Base-by-base conservation (phyloP, 2,888 invertebrate genomes). In the Siphonodentalium dalli region DNA sequence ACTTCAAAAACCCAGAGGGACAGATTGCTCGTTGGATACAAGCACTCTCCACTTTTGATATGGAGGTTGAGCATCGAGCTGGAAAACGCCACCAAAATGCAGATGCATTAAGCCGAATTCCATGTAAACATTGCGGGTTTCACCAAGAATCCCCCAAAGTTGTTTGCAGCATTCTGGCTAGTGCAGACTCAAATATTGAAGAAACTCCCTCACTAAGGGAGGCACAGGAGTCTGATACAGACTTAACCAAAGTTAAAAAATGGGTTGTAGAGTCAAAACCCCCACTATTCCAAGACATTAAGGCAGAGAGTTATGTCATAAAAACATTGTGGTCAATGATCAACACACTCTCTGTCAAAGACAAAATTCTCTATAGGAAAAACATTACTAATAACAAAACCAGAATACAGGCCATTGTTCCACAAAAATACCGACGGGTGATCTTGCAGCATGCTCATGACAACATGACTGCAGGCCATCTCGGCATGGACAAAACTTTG, bases 281-380 rank as follows among this genome's bases (percentile, higher is more conserved):
- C 4, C 20, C 21, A 24, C 3, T 6, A 2, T 23, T 2, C 26
- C 26, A n/a, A 4, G 20, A 23, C n/a, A 39, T 21, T 2, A 26
- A 9, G 4, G 27, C 20, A 4, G 41, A 28, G 5, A 28, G 45
- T 18, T 27, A 18, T 2, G 18, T 39, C 3, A 4, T 39, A 8
- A 48, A 48, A 20, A 21, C 47, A 20, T 24, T 48, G 2, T 48
- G 40, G 47, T 48, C 47, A 13, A 39, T 40, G 24, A 21, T 20
- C 15, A 33, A 39, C n/a, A 28, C 23, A 13, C n/a, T 39, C 11
- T 5, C 24, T 9, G 21, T 48, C 20, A 2, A 38, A 8, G 21
- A 39, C 23, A 40, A 23, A 21, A 27, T 48, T 9, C 21, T 48
- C 31, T 29, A 23, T n/a, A 28, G 47, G 23, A 39, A 13, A 27